These are phyloP conservation scores for Agrochola macilenta DNA, from an alignment of 2,888 invertebrate genomes.

Conservation along the genomic window DNA sequence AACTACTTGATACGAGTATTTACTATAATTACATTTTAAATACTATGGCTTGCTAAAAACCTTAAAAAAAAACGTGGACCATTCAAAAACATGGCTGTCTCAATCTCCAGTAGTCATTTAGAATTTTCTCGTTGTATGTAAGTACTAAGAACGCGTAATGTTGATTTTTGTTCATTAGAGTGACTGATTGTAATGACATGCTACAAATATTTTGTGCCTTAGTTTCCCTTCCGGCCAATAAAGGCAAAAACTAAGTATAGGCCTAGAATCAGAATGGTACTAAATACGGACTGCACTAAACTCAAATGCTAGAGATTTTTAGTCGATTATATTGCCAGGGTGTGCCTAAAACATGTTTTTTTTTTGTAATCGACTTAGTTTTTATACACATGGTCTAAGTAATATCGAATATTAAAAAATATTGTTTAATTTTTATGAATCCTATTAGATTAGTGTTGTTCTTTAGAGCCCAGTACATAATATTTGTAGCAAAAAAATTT, in stretches of 20 bases:
- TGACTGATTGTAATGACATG: slow-evolving; percentile 71
- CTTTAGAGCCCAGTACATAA: slow-evolving; percentile 59
- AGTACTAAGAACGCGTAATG: slow-evolving; percentile 69
- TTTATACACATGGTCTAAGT: slow-evolving; percentile 54
- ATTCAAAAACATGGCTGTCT: slow-evolving; percentile 6
- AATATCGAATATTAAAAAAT: slow-evolving; percentile 50
- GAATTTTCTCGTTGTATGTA: slow-evolving; percentile 59
- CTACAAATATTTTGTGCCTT: slow-evolving; percentile 74
- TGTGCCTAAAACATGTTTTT: slow-evolving; percentile 56
- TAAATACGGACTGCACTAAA: slow-evolving; percentile 45
- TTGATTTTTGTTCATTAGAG: slow-evolving; percentile 71
- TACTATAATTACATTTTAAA: neutral
- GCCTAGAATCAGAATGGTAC: slow-evolving; percentile 51
- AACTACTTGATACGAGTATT: neutral
- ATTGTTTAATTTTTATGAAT: slow-evolving; percentile 19
- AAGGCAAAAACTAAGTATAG: slow-evolving; percentile 46
- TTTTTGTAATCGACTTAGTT: slow-evolving; percentile 49
- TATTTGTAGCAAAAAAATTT: slow-evolving; percentile 67
- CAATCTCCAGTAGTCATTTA: slow-evolving; percentile 53
- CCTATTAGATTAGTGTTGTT: slow-evolving; percentile 46
- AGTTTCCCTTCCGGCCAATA: slow-evolving; percentile 46
- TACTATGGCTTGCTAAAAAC: neutral
- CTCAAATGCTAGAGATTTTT: slow-evolving; percentile 33
- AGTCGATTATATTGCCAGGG: slow-evolving; percentile 57
- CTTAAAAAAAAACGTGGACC: neutral